Base-by-base conservation (phyloP, 2,888 invertebrate genomes). In the Timema podura region DNA sequence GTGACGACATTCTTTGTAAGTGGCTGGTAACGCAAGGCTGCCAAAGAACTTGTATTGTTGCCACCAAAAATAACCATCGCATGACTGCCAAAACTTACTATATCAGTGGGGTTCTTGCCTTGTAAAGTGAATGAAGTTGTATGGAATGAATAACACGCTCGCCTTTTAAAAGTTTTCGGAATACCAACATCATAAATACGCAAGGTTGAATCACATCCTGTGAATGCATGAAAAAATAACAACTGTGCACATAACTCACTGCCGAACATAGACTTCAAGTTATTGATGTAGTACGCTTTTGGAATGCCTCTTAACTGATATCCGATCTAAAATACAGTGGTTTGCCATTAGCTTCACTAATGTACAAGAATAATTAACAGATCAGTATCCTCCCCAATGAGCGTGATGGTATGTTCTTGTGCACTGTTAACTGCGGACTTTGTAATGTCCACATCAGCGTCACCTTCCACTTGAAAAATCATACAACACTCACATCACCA, bases 281-380 rank as follows among this genome's bases (percentile, higher is more conserved):
- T 61, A 16, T 61, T 61, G 9, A 6, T 61, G 61, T 61, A 9
- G 5, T 1, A 61, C 16, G 0, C 61, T 61, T 61, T 61, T 61
- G 61, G 16, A 61, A 30, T 61, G 30, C 44, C 61, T 61, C 61
- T 61, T 61, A 16, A 61, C 16, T 61, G 44, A 61, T 16, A 61
- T 61, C 61, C 30, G 61, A 61, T 30, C 6, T 15, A 61, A 61
- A 30, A 61, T 61, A 61, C 61, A 61, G 61, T 2, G 61, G 7
- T 30, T 61, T 61, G 16, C 1, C 6, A 61, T 15, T 61, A 16
- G 6, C 61, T 61, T 61, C 30, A 61, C 16, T 30, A 61, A 61
- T 61, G 7, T 16, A 61, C 16, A 30, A 16, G 16, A 61, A 51
- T 1, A 51, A 61, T 6, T 61, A 61, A 61, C 30, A 30, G 0